These are phyloP conservation scores for Hydractinia echinata DNA, from an alignment of 30 jellyfish, hydroid and myxozoan species.

Conservation along the genomic window DNA sequence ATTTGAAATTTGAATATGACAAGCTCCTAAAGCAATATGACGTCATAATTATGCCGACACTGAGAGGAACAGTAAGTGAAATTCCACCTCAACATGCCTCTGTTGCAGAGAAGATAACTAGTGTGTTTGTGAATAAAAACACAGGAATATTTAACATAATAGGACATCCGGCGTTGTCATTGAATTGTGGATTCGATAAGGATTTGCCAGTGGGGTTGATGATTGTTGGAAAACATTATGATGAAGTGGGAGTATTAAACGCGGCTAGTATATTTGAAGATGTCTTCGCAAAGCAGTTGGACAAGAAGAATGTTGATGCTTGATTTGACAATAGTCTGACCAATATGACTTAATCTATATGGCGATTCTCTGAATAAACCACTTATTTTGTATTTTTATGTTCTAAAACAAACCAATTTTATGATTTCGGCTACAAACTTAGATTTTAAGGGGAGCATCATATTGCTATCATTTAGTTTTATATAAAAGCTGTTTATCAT, in stretches of 20 bases:
- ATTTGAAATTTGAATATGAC: background rate
- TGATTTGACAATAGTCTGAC: too few species aligned
- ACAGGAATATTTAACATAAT: slow-evolving; percentile 32
- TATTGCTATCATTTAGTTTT: too few species aligned
- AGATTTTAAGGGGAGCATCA: too few species aligned
- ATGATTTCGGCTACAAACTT: too few species aligned
- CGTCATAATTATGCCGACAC: slow-evolving; percentile 34
- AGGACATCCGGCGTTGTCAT: slow-evolving; percentile 34
- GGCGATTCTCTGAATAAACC: too few species aligned
- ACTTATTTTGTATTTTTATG: too few species aligned
- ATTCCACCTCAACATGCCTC: slow-evolving; percentile 12
- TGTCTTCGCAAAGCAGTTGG: too few species aligned
- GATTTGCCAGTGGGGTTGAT: slow-evolving; percentile 39
- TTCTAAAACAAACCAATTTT: too few species aligned
- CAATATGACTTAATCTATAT: too few species aligned
- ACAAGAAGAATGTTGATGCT: too few species aligned
- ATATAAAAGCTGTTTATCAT: too few species aligned
- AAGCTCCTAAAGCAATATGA: slow-evolving; percentile 14
- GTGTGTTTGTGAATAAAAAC: slow-evolving; percentile 4
- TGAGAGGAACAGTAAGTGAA: background rate
- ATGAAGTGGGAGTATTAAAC: slow-evolving; percentile 29
- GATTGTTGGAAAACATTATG: slow-evolving; percentile 38
- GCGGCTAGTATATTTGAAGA: slow-evolving; percentile 34
- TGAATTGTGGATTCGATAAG: slow-evolving; percentile 32
- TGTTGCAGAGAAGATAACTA: background rate